Base-by-base conservation (phyloP, 2,888 invertebrate genomes). In the Plusia festucae region DNA sequence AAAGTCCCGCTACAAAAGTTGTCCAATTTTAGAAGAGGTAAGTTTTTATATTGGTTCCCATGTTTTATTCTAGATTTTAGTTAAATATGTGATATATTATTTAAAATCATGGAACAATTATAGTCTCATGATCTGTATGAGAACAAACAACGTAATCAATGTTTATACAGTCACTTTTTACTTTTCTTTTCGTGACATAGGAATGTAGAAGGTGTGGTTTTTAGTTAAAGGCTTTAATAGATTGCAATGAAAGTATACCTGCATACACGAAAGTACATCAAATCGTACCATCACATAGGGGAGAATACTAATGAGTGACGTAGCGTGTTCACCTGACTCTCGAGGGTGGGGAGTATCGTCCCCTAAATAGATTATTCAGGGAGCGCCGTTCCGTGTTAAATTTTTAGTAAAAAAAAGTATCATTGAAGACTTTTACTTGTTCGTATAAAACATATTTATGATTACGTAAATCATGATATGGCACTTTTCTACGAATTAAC, bases 1-100 rank as follows among this genome's bases (percentile, higher is more conserved):
- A 81, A 97, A 97, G 77, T 97, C 97, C 82, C 96, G 98, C 74
- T 97, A 98, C 78, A 96, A 97, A 83, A 98, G 98, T 83, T 98
- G 98, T 89, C 98, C 98, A 54, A 97, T 97, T 73, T 95, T 98
- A 76, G 97, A 97, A 95, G 96, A 96, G 92, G 93, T 95, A 88
- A 89, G 94, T 82, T 62, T 40, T 13, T 73, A 65, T 65, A n/a
- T n/a, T 54, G 20, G 54, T 62, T 62, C 58, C 18, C 70, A 68
- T 59, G 54, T 58, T 57, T 9, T 24, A 46, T 49, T 44, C 44
- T 15, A 7, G 20, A 15, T 6, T 16, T 18, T 18, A 11, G 11
- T n/a, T n/a, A 2, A n/a, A n/a, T n/a, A 3, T 40, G 40, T 40
- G n/a, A 40, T 40, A 40, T n/a, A n/a, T 7, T 6, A 40, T 40